These are phyloP conservation scores for Idaea dimidiata DNA, from an alignment of 2,888 invertebrate species.

Conservation along the genomic window DNA sequence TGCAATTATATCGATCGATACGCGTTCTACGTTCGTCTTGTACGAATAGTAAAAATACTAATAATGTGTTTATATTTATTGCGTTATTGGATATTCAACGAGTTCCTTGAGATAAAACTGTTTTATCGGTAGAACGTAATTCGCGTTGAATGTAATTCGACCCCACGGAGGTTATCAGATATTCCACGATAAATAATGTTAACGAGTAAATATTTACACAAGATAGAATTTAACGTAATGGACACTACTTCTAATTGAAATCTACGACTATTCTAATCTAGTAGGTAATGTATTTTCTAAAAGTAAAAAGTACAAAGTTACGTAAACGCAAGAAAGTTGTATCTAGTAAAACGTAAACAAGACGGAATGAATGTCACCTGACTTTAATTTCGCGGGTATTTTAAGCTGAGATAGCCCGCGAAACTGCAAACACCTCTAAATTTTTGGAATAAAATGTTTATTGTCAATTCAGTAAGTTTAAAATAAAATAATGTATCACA, in stretches of 20 bases:
- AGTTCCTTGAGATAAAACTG: background rate
- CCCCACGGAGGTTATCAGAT: constrained; percentile 1
- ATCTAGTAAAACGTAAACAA: too few species aligned
- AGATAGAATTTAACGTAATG: background rate
- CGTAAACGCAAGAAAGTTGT: too few species aligned
- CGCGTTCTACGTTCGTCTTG: background rate
- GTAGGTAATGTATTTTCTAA: background rate
- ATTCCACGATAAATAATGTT: background rate
- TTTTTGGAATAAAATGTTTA: too few species aligned
- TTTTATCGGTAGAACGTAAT: background rate
- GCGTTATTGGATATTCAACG: background rate
- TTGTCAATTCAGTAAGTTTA: too few species aligned
- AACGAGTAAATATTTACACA: background rate
- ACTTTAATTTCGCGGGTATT: too few species aligned
- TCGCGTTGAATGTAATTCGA: background rate
- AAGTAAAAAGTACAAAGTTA: background rate
- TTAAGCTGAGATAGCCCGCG: too few species aligned
- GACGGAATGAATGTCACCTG: too few species aligned
- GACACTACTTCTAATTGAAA: background rate
- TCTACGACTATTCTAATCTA: too few species aligned
- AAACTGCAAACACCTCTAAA: too few species aligned
- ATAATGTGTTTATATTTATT: background rate
- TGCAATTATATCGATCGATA: background rate
- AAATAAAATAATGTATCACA: too few species aligned
- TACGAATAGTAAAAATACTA: background rate